Percentiles rank a stretch among this genome's conserved stretches.
Conservation (phyloP, 2,888 invertebrate species). For the Boloria euphrosyne region DNA sequence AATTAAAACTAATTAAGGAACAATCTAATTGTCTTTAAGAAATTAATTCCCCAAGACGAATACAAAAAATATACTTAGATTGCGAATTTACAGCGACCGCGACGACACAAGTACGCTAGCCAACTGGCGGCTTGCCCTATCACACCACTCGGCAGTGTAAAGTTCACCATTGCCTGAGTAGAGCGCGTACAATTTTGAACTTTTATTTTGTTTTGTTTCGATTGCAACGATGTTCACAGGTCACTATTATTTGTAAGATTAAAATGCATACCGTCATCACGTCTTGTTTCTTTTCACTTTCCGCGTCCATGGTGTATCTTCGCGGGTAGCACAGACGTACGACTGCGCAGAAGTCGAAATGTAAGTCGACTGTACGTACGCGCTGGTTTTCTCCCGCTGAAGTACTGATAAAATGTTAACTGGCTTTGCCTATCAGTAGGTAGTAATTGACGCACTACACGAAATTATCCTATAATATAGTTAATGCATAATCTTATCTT, state of each 20-base stretch:
- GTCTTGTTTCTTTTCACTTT: conserved; percentile 47
- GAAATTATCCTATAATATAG: conserved; percentile 40
- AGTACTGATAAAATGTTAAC: conserved; percentile 60
- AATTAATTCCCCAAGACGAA: conserved; percentile 3
- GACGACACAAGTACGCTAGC: conserved; percentile 63
- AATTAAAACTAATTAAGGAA: not conserved
- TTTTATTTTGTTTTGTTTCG: conserved; percentile 30
- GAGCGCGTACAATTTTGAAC: conserved; percentile 29
- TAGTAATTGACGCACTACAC: conserved; percentile 50
- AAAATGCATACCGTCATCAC: conserved; percentile 53
- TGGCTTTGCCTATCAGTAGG: conserved; percentile 56
- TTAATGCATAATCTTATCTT: conserved; percentile 42
- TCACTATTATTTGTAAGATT: conserved; percentile 8
- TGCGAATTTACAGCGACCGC: conserved; percentile 41
- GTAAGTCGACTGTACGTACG: conserved; percentile 51
- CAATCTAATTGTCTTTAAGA: not conserved
- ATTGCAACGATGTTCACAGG: conserved; percentile 2
- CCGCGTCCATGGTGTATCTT: conserved; percentile 41
- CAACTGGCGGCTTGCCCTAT: conserved; percentile 79
- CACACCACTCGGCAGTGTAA: conserved; percentile 67
- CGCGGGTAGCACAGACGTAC: conserved; percentile 48
- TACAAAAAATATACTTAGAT: conserved; percentile 27
- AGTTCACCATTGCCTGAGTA: conserved; percentile 63
- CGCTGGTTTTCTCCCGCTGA: conserved; percentile 53
- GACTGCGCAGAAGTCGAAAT: conserved; percentile 53